Evolutionary conservation across 2,888 invertebrate genomes (phyloP).

Genomic region (Erannis defoliaria): DNA sequence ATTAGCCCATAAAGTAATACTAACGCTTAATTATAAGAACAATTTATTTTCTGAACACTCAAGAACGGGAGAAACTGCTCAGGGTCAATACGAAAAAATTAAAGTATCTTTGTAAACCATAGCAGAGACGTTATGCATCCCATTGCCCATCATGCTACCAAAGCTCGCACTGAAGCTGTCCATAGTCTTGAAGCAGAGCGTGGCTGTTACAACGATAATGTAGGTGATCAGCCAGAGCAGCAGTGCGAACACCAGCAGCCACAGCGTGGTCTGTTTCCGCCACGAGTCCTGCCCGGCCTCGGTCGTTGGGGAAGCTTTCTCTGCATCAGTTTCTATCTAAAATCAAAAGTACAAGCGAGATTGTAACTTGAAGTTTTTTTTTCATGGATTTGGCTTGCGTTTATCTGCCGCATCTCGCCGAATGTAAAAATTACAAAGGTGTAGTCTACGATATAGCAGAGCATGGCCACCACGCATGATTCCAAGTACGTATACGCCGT

Average conservation of each 20-base stretch:
- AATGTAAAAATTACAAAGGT: too few species aligned
- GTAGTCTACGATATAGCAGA: too few species aligned
- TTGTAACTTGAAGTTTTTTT: neutral
- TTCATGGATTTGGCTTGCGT: too few species aligned
- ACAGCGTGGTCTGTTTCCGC: slow-evolving; percentile 53
- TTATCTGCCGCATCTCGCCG: too few species aligned
- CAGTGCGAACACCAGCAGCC: slow-evolving; percentile 58
- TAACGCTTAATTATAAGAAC: neutral
- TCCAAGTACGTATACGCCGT: too few species aligned
- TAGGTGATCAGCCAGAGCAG: slow-evolving; percentile 61
- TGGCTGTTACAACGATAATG: slow-evolving; percentile 52
- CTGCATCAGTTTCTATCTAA: slow-evolving; percentile 33
- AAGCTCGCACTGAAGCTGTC: slow-evolving; percentile 17
- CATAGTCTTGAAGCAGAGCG: slow-evolving; percentile 51
- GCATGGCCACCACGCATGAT: too few species aligned
- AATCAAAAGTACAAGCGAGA: neutral
- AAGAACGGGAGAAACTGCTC: neutral
- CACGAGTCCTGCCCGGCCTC: slow-evolving; percentile 36
- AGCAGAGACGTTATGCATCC: slow-evolving; percentile 40
- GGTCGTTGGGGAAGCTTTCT: neutral
- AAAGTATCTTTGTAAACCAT: slow-evolving; percentile 35
- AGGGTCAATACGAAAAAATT: slow-evolving; percentile 22
- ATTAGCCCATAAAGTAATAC: neutral
- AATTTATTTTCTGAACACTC: slow-evolving; percentile 1
- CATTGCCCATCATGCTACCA: neutral